phyloP scores from a whole-genome alignment of 35 echinoderm and acorn worm genomes.

The Amphiura filiformis region DNA sequence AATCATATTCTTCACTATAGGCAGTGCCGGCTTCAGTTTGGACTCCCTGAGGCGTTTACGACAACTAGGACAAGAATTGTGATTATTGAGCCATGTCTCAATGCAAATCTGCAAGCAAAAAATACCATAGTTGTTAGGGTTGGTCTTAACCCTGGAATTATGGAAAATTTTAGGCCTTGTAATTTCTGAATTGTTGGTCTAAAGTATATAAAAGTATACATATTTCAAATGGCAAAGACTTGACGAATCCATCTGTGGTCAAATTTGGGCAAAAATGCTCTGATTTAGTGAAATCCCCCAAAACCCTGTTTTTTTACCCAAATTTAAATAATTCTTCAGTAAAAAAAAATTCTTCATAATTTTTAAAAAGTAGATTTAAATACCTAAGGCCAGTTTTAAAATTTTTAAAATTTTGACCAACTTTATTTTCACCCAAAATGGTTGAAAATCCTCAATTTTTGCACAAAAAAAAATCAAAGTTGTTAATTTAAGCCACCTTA shows the following conservation, averaged over 20 bases:
- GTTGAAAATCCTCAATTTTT: too few species aligned
- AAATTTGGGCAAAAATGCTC: too few species aligned
- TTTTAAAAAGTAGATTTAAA: neutral
- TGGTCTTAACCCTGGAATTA: too few species aligned
- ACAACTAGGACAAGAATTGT: conserved; percentile 88
- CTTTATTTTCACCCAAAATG: too few species aligned
- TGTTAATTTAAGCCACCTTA: too few species aligned
- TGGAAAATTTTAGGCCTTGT: too few species aligned
- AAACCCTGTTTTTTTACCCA: too few species aligned
- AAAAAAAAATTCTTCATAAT: neutral
- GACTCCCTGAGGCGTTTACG: conserved; percentile 56
- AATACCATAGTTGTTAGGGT: neutral
- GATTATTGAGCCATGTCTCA: conserved; percentile 77
- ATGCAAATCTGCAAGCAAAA: conserved; percentile 90
- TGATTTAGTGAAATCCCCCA: neutral
- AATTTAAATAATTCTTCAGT: too few species aligned
- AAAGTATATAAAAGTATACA: too few species aligned
- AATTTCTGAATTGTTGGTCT: too few species aligned
- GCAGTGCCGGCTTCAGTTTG: conserved; percentile 87
- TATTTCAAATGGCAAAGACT: neutral
- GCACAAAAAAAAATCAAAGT: too few species aligned
- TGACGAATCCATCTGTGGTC: neutral
- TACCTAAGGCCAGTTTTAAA: neutral
- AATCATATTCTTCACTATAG: conserved; percentile 93
- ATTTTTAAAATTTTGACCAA: neutral